Conservation (phyloP, 2,113 vertebrate species). For the Centrocercus urophasianus region DNA sequence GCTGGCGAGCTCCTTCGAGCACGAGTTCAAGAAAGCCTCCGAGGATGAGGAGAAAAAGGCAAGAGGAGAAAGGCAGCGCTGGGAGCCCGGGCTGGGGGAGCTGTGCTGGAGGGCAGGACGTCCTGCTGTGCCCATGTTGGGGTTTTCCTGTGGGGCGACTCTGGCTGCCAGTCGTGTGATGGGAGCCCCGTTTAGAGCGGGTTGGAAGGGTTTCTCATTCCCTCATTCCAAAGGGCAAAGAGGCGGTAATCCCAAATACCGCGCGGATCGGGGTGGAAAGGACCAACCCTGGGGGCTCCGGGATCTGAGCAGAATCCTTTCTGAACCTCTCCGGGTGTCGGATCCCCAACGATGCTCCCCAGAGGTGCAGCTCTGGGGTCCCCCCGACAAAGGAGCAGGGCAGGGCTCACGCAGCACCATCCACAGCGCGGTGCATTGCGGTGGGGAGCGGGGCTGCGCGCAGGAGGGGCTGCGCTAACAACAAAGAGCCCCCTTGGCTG, state of each 20-base stretch:
- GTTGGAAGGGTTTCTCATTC: neutral
- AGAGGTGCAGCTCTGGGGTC: too few species aligned
- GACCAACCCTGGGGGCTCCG: too few species aligned
- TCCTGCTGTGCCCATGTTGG: too few species aligned
- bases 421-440: fast-evolving
- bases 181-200: neutral
- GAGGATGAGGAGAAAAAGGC: constrained; percentile 95
- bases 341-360: fast-evolving
- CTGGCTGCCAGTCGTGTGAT: neutral
- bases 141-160: neutral
- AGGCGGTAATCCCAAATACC: fast-evolving
- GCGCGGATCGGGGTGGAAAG: neutral
- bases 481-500: neutral
- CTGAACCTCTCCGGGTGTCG: fast-evolving
- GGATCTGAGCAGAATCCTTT: too few species aligned
- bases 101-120: neutral
- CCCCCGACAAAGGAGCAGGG: neutral
- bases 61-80: constrained; percentile 29
- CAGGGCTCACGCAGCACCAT: neutral
- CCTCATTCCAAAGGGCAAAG: fast-evolving
- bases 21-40: constrained; percentile 92
- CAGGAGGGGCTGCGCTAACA: neutral
- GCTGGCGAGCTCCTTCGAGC: constrained; percentile 93
- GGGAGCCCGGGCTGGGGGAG: neutral
- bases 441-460: fast-evolving